These are phyloP conservation scores for Parasteatoda tepidariorum DNA, from an alignment of 1,140 invertebrate genomes.

Conservation along the genomic window DNA sequence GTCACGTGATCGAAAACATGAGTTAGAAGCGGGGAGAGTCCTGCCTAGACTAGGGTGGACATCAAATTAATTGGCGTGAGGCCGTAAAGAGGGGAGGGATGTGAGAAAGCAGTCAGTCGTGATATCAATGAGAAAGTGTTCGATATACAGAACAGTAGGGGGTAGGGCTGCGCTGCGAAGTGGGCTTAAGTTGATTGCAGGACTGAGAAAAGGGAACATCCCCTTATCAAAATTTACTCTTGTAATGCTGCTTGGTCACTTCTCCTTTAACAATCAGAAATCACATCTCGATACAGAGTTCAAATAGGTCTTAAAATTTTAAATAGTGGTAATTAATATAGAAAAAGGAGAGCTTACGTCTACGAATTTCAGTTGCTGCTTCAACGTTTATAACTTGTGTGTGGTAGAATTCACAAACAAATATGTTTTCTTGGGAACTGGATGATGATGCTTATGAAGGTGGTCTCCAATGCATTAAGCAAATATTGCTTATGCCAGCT, in stretches of 20 bases:
- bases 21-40: neutral
- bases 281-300: too few species aligned
- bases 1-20: neutral
- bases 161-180: neutral
- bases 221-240: neutral
- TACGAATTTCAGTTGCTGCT: neutral
- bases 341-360: neutral
- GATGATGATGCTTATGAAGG: too few species aligned
- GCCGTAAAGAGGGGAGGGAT: constrained; percentile 2
- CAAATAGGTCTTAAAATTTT: too few species aligned
- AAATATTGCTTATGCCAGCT: too few species aligned
- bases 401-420: too few species aligned
- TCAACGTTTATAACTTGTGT: too few species aligned
- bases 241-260: too few species aligned
- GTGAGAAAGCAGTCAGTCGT: constrained; percentile 46
- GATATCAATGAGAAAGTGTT: constrained; percentile 47
- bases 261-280: too few species aligned
- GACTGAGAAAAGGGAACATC: neutral
- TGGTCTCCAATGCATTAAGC: too few species aligned
- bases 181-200: constrained; percentile 55
- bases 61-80: constrained; percentile 30
- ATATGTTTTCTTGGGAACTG: too few species aligned
- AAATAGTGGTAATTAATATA: too few species aligned
- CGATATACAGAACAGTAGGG: neutral
- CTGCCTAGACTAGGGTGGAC: neutral